Base-by-base conservation (phyloP, 2,113 vertebrate genomes). In the Sterna hirundo region DNA sequence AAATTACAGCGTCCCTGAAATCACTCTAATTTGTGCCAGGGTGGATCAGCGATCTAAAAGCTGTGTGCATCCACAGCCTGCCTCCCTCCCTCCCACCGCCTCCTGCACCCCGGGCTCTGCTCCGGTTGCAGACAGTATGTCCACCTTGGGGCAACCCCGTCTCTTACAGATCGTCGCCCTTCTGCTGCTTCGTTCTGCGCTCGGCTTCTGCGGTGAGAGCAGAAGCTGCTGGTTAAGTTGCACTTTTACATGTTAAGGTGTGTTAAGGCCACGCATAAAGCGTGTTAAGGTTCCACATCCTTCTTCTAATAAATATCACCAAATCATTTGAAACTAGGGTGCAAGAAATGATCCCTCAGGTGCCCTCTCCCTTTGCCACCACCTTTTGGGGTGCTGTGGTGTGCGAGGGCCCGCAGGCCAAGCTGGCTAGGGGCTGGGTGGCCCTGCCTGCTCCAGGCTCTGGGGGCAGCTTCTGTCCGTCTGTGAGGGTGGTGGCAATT, bases 61-160 rank as follows among this genome's bases (percentile, higher is more conserved):
- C 74, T 76, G 52, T 27, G 57, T 19, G 55, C n/a, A 38, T 2
- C 51, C 40, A 4, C 40, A 30, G 66, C 74, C 51, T 62, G 66
- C 74, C 51, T 62, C 15, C 15, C 60, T 83, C 38, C 70, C 46
- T 76, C 36, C 2, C 32, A 3, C 16, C 19, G 2, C 15, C 72
- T 66, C 51, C 26, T 30, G 15, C 0, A 0, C 77, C 44, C 34
- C 5, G 9, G 9, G 68, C 46, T 55, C 62, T 26, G 66, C 61
- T 51, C 70, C 11, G 70, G 9, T 4, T 69, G 38, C 42, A 92
- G 72, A 10, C 21, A 58, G 32, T 5, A 4, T 5, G 3, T 18
- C 82, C 49, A 20, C 22, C 18, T 46, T 34, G 2, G 3, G 23
- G 5, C 27, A 52, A 0, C 32, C 20, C 1, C 2, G 1, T 11